Evolutionary conservation across 1,140 invertebrate species (phyloP).

Genomic region (Idris sp.): DNA sequence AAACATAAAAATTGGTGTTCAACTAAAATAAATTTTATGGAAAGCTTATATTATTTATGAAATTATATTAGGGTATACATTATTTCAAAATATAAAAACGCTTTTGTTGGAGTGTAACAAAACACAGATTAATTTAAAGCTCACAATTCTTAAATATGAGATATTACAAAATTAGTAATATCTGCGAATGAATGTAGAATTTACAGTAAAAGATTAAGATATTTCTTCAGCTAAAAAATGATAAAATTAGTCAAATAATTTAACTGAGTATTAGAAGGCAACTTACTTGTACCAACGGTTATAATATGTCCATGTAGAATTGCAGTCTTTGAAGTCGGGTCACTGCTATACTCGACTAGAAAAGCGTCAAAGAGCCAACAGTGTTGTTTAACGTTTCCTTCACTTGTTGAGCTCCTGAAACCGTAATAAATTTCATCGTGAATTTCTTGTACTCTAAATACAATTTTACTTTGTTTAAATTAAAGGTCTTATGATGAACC

Average conservation of each 20-base stretch:
- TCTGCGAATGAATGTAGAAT: constrained; percentile 31
- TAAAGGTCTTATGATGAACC: too few relatives aligned
- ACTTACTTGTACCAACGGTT: constrained; percentile 49
- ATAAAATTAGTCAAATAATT: constrained; percentile 65
- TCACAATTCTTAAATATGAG: too few relatives aligned
- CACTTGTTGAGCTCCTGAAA: constrained; percentile 68
- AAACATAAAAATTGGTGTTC: too few relatives aligned
- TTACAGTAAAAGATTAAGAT: constrained; percentile 30
- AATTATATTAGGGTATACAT: too few relatives aligned
- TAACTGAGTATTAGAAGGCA: constrained; percentile 55
- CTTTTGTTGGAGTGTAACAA: too few relatives aligned
- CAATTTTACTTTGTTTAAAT: too few relatives aligned
- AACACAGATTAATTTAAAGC: too few relatives aligned
- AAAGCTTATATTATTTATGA: too few relatives aligned
- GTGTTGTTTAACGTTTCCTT: constrained; percentile 61
- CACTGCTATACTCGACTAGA: constrained; percentile 57
- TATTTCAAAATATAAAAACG: too few relatives aligned
- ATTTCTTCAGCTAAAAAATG: constrained; percentile 21
- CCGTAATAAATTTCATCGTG: constrained; percentile 39
- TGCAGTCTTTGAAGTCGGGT: constrained; percentile 57
- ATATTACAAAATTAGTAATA: constrained; percentile 27
- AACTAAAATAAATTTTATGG: too few relatives aligned
- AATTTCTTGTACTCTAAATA: too few relatives aligned
- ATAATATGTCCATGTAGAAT: constrained; percentile 44
- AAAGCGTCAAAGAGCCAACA: constrained; percentile 63